Evolutionary conservation across 2,888 invertebrate genomes (phyloP).

Genomic region (Dolomedes plantarius): DNA sequence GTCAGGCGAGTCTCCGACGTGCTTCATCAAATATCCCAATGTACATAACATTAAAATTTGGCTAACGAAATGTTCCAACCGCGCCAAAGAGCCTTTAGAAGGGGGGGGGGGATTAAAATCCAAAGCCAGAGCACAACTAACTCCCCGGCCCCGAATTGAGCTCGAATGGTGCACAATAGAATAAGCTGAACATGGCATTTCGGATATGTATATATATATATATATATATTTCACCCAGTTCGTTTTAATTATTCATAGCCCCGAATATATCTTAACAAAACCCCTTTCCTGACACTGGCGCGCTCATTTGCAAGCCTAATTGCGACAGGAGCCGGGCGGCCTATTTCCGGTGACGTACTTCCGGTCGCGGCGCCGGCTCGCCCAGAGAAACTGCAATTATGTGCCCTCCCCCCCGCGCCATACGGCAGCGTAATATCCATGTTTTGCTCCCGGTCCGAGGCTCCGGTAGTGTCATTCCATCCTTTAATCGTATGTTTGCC

Average conservation of each 20-base stretch:
- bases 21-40: background rate
- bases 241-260: background rate
- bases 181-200: background rate
- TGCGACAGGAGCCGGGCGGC: conserved; percentile 30
- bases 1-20: no score
- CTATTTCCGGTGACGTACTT: conserved; percentile 53
- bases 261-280: background rate
- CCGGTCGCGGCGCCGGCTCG: conserved; percentile 24
- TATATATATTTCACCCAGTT: background rate
- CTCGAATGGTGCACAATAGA: background rate
- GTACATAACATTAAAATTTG: background rate
- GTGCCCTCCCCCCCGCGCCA: no score
- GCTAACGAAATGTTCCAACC: background rate
- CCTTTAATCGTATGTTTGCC: background rate
- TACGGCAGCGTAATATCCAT: background rate
- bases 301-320: conserved; percentile 49
- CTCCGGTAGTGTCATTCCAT: background rate
- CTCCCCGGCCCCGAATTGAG: background rate
- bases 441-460: background rate
- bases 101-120: background rate
- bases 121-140: background rate
- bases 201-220: no score
- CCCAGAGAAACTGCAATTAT: background rate
- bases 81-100: background rate
- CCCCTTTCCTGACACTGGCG: background rate